Conservation (phyloP, 2,888 invertebrate genomes). For the Stenolophus ochropezus region DNA sequence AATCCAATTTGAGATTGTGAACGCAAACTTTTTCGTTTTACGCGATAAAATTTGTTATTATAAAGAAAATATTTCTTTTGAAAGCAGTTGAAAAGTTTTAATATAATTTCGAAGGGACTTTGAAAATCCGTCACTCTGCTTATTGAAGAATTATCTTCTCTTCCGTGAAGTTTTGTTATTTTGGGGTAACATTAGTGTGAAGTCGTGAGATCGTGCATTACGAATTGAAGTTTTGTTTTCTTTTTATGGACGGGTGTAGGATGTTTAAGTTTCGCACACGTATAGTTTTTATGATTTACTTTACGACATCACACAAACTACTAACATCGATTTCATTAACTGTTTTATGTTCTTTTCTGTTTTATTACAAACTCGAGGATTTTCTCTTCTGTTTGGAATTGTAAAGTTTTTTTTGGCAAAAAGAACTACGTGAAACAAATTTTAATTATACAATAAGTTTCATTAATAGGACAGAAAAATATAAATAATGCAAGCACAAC, state of each 20-base stretch:
- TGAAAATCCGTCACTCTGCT: not conserved
- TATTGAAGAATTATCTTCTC: not conserved
- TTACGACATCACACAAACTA: slow-evolving; percentile 11
- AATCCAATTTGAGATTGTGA: slow-evolving; percentile 48
- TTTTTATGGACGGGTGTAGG: not conserved
- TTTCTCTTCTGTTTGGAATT: not conserved
- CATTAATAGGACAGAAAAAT: too few species aligned
- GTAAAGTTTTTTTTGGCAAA: too few species aligned
- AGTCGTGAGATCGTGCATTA: not conserved
- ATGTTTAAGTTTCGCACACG: not conserved
- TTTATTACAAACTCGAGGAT: slow-evolving; percentile 11
- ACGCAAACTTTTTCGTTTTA: slow-evolving; percentile 50
- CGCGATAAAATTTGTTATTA: slow-evolving; percentile 48
- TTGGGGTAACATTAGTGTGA: not conserved
- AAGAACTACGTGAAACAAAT: too few species aligned
- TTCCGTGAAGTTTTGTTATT: not conserved
- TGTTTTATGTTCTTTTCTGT: slow-evolving; percentile 25
- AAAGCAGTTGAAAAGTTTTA: slow-evolving; percentile 43
- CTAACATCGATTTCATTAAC: slow-evolving; percentile 22
- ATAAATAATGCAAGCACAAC: too few species aligned
- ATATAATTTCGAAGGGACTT: slow-evolving; percentile 28
- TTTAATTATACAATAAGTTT: too few species aligned
- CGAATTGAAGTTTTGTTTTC: not conserved
- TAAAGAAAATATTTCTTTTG: slow-evolving; percentile 13
- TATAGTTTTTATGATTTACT: not conserved